Evolutionary conservation across 2,797 vertebrate genomes (phyloP).

Genomic region (Xenentodon cancila): DNA sequence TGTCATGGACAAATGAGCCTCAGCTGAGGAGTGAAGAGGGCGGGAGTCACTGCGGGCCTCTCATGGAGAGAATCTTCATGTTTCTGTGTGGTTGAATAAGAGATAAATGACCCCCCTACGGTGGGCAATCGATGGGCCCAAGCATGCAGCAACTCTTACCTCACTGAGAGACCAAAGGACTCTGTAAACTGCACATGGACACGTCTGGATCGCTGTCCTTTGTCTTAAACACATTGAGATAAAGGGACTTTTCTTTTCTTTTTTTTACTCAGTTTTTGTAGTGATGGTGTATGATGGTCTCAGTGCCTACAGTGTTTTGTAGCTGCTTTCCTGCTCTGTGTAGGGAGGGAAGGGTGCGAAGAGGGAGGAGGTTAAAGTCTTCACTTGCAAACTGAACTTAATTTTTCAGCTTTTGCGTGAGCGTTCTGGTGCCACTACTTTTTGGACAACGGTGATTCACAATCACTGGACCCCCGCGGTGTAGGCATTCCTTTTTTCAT

Average conservation of each 20-base stretch:
- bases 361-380: slow-evolving; percentile 24
- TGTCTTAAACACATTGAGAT: slow-evolving; percentile 41
- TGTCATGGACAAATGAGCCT: slow-evolving; percentile 30
- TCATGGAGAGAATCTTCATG: slow-evolving; percentile 25
- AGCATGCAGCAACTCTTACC: slow-evolving; percentile 63
- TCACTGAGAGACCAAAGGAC: slow-evolving; percentile 47
- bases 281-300: slow-evolving; percentile 64
- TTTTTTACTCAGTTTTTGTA: slow-evolving; percentile 57
- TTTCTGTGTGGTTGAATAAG: slow-evolving; percentile 22
- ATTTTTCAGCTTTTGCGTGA: slow-evolving; percentile 42
- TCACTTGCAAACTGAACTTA: slow-evolving; percentile 10
- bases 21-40: slow-evolving; percentile 1
- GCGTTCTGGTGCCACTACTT: slow-evolving; percentile 66
- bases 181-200: slow-evolving; percentile 52
- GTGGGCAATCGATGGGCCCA: slow-evolving; percentile 39
- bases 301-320: slow-evolving; percentile 78
- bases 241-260: slow-evolving; percentile 20
- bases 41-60: slow-evolving; percentile 1
- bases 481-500: slow-evolving; percentile 39
- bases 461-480: slow-evolving; percentile 36
- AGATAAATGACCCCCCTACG: slow-evolving; percentile 27
- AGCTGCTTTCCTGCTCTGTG: slow-evolving; percentile 54
- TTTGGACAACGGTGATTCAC: slow-evolving; percentile 34
- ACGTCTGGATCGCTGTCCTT: slow-evolving; percentile 30
- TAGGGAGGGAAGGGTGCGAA: slow-evolving; percentile 8